Evolutionary conservation across 1,140 invertebrate species (phyloP).

Genomic region (Zeugodacus cucurbitae): DNA sequence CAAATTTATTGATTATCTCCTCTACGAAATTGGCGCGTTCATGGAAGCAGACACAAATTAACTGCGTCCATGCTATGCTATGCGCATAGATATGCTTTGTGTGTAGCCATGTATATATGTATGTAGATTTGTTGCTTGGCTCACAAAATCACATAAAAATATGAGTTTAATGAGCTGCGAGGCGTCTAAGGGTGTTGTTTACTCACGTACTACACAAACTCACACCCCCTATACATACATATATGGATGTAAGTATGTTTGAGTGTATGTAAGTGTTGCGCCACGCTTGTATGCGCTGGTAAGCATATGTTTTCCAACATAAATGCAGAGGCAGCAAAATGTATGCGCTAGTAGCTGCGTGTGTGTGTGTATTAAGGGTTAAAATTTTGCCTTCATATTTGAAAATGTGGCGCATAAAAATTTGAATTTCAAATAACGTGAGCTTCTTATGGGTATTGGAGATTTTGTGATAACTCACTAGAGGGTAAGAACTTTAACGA

Average conservation of each 20-base stretch:
- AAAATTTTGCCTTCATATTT: too few relatives aligned
- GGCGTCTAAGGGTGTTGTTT: neutral
- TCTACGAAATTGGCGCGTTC: neutral
- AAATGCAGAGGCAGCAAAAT: neutral
- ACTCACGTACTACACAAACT: neutral
- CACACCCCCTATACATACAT: too few relatives aligned
- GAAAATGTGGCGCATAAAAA: too few relatives aligned
- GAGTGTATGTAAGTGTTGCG: neutral
- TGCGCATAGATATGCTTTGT: neutral
- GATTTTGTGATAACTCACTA: too few relatives aligned
- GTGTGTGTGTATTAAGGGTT: too few relatives aligned
- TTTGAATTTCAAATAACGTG: too few relatives aligned
- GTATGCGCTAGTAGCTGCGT: neutral
- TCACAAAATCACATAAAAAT: constrained; percentile 7
- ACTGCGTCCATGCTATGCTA: neutral
- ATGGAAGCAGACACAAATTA: neutral
- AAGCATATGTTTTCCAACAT: neutral
- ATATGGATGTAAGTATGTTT: neutral
- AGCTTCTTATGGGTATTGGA: too few relatives aligned
- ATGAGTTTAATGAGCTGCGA: neutral
- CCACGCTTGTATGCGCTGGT: neutral
- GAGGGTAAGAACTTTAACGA: too few relatives aligned
- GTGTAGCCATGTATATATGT: neutral
- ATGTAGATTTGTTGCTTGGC: neutral
- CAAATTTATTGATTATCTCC: neutral